These are phyloP conservation scores for Columba guinea DNA, from an alignment of 2,797 vertebrate species.

Conservation along the genomic window DNA sequence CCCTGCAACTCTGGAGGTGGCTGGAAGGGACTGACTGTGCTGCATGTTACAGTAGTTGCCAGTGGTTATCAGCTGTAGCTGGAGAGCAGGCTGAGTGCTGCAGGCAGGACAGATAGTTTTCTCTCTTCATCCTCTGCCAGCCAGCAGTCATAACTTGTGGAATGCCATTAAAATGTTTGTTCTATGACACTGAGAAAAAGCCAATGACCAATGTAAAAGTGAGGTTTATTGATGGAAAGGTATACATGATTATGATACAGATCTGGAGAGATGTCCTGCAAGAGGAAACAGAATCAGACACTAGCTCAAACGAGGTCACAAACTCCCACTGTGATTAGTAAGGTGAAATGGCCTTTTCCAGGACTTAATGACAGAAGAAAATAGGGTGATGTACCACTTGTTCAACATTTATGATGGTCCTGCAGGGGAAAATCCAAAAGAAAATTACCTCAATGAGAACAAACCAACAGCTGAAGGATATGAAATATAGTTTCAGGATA, in stretches of 20 bases:
- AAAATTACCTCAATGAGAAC: background rate
- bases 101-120: background rate
- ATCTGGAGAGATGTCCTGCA: background rate
- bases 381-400: background rate
- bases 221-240: slow-evolving; percentile 18
- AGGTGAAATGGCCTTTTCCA: background rate
- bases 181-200: background rate
- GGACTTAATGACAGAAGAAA: background rate
- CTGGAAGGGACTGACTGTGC: background rate
- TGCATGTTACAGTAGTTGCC: background rate
- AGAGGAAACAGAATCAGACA: background rate
- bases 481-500: background rate
- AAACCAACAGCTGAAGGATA: background rate
- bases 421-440: background rate
- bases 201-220: background rate
- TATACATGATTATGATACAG: background rate
- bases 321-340: background rate
- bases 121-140: background rate
- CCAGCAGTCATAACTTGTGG: rapidly evolving
- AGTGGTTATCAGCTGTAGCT: background rate
- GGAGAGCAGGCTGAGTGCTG: background rate
- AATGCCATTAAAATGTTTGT: background rate
- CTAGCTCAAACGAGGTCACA: rapidly evolving
- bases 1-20: too few species aligned
- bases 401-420: background rate